Evolutionary conservation across 1,140 invertebrate species (phyloP).

Genomic region (Leptoteleia sp.): DNA sequence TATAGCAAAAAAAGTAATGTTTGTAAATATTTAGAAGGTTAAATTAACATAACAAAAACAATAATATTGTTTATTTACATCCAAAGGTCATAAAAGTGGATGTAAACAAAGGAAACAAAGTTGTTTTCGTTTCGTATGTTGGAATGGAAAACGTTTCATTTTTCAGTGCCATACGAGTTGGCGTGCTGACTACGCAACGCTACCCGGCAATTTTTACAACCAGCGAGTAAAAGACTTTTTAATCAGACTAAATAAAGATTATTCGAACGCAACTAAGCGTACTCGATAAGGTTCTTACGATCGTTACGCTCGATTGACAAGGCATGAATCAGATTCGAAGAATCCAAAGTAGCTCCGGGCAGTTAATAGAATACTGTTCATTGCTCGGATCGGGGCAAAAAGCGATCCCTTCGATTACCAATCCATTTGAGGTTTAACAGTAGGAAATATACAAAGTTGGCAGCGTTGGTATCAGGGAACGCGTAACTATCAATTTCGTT

Average conservation of each 20-base stretch:
- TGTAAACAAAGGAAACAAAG: no score
- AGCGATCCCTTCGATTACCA: slow-evolving; percentile 63
- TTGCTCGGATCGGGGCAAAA: slow-evolving; percentile 47
- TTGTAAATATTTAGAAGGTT: no score
- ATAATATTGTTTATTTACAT: no score
- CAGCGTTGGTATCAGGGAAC: slow-evolving; percentile 42
- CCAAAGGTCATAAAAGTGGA: no score
- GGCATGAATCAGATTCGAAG: slow-evolving; percentile 51
- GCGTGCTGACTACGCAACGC: no score
- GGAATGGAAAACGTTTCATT: no score
- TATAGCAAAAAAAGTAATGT: no score
- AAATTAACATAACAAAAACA: no score
- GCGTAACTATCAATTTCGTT: slow-evolving; percentile 53
- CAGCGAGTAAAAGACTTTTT: slow-evolving; percentile 31
- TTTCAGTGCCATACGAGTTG: no score
- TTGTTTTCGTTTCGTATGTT: no score
- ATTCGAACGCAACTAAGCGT: slow-evolving; percentile 43
- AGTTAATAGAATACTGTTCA: slow-evolving; percentile 56
- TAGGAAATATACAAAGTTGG: slow-evolving; percentile 56
- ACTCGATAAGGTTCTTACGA: slow-evolving; percentile 31
- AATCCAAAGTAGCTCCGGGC: slow-evolving; percentile 46
- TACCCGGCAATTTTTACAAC: slow-evolving; percentile 4
- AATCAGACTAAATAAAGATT: slow-evolving; percentile 42
- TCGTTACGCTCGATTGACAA: slow-evolving; percentile 57
- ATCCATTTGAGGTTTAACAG: slow-evolving; percentile 67